These are phyloP conservation scores for Halocynthia aurantium DNA, from an alignment of 23 tunicate genomes.

Conservation along the genomic window DNA sequence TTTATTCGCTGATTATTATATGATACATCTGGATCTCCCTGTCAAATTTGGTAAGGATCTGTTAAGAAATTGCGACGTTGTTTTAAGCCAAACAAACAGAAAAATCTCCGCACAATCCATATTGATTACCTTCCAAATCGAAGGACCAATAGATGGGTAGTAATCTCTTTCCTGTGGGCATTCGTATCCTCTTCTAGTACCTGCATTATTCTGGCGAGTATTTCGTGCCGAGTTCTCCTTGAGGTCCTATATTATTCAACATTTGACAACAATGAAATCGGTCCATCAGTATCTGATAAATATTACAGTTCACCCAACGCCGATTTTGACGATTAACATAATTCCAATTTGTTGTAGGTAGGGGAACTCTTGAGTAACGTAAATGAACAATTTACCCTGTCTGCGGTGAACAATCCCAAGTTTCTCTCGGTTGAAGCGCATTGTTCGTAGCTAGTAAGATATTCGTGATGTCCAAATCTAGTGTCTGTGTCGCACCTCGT, in stretches of 20 bases:
- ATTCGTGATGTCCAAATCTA: slow-evolving; percentile 77
- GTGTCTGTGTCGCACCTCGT: slow-evolving; percentile 53
- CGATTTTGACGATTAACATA: too few relatives aligned
- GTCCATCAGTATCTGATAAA: too few relatives aligned
- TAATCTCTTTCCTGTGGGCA: slow-evolving; percentile 96
- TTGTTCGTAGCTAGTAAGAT: slow-evolving; percentile 39
- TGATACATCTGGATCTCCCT: too few relatives aligned
- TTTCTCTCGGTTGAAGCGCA: slow-evolving; percentile 60
- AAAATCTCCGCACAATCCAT: neutral
- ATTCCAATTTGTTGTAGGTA: too few relatives aligned
- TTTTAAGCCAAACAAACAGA: neutral
- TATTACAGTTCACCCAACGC: too few relatives aligned
- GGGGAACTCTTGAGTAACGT: too few relatives aligned
- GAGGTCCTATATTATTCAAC: too few relatives aligned
- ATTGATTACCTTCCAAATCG: slow-evolving; percentile 73
- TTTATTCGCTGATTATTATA: neutral
- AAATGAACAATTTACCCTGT: slow-evolving; percentile 21
- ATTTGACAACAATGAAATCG: too few relatives aligned
- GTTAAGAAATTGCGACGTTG: neutral
- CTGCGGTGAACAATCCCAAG: slow-evolving; percentile 64
- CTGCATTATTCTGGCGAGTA: slow-evolving; percentile 76
- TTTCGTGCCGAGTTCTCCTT: slow-evolving; percentile 24
- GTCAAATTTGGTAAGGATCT: too few relatives aligned
- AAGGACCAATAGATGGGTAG: slow-evolving; percentile 78
- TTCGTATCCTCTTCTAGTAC: slow-evolving; percentile 73